A percentile compares a stretch with the other conserved stretches of the same genome.
phyloP scores from a whole-genome alignment of 2,888 invertebrate species.

The Ophion costatus region DNA sequence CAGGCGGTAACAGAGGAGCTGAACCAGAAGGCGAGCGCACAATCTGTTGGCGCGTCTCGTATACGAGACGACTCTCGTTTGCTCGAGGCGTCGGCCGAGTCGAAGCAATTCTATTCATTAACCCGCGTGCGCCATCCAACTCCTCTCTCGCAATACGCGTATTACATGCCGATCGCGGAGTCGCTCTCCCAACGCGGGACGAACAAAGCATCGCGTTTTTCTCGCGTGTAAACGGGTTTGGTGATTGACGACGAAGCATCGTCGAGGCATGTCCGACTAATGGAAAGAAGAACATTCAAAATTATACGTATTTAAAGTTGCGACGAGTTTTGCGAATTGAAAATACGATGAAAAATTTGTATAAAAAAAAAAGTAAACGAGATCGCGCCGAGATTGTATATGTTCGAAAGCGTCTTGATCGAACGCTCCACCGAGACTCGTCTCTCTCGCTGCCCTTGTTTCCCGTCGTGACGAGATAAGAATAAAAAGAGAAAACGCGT shows the following conservation, averaged over 20 bases:
- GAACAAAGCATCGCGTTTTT: constrained; percentile 19
- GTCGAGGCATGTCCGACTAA: constrained; percentile 61
- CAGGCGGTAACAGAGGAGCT: background rate
- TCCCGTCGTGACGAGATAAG: constrained; percentile 25
- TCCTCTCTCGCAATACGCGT: constrained; percentile 4
- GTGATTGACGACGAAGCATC: constrained; percentile 60
- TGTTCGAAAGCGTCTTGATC: background rate
- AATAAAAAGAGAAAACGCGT: constrained; percentile 57
- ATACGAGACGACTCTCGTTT: constrained; percentile 28
- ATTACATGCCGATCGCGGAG: background rate
- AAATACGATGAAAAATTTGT: constrained; percentile 9
- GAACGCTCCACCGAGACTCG: constrained; percentile 6
- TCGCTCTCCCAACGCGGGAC: constrained; percentile 2
- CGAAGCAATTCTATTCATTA: constrained; percentile 64
- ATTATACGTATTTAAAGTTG: constrained; percentile 51
- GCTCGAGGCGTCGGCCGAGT: constrained; percentile 60
- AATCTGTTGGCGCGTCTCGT: constrained; percentile 50
- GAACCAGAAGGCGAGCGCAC: constrained; percentile 56
- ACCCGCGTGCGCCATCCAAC: constrained; percentile 52
- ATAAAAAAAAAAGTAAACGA: background rate
- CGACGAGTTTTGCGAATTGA: constrained; percentile 16
- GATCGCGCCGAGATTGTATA: background rate
- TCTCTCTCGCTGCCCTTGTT: constrained; percentile 26
- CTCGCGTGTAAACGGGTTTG: constrained; percentile 59
- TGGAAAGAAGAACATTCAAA: constrained; percentile 45